Evolutionary conservation across 2,888 invertebrate species (phyloP), one percentile per base, ranked within the genome.

Genomic region (Phyto melanocephala): DNA sequence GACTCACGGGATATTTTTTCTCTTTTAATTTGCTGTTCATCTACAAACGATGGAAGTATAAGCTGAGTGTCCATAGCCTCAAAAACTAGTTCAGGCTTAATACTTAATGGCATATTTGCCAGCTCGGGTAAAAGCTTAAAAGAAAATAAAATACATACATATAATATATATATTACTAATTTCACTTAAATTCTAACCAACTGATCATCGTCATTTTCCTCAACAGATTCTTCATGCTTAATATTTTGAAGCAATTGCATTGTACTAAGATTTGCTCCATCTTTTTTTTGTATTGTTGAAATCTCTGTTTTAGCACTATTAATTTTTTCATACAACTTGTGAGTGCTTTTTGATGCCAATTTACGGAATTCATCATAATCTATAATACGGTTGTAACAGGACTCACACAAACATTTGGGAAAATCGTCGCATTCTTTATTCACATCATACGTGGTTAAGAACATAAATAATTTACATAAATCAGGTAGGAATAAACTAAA

Each of bases 301-400:
- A 35, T 63, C 7, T 50, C 72, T 15, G 50, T 6, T 0, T n/a
- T 62, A n/a, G 58, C 47, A 17, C 17, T 15, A 68, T 79, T 80
- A 35, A 79, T 58, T 37, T 85, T 62, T 3, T 68, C 77, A 37
- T 77, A 75, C 5, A 87, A 68, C 17, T 77, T 84, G 17, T 86
- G 85, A 1, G 84, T 86, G 62, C 87, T 88, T 10, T 85, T 84
- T 13, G 86, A 80, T 20, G 88, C 87, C 35, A 87, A 84, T 42
- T 80, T 68, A 13, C 88, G 86, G 1, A 89, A 87, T 37, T 86
- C 85, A 50, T 87, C 86, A 54, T 88, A 88, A n/a, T 87, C 86
- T 15, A 85, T 80, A 10, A 89, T 54, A n/a, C 87, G 87, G 54
- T 86, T 85, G 75, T 87, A 88, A 63, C 89, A 89, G 52, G 87